Percentiles rank a stretch among this genome's conserved stretches.
Evolutionary conservation across 2,888 invertebrate genomes (phyloP).

Genomic region (Amphipoea oculea): DNA sequence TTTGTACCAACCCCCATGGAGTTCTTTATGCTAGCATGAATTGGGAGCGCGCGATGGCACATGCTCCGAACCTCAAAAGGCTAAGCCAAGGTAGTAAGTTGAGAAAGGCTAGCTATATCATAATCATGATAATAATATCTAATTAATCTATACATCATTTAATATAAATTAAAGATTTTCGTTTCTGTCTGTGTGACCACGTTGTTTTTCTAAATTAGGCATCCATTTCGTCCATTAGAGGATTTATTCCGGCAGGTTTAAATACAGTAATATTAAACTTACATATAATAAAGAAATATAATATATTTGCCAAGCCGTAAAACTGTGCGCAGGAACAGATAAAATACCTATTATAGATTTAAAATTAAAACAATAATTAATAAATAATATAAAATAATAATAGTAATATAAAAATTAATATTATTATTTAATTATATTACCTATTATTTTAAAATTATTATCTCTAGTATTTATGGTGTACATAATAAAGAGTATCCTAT

Average conservation of each 20-base stretch:
- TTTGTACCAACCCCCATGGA: no score
- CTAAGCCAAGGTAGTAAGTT: neutral
- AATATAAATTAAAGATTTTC: neutral
- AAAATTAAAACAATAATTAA: neutral
- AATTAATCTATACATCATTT: neutral
- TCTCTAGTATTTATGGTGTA: neutral
- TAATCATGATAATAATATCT: neutral
- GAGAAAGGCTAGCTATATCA: neutral
- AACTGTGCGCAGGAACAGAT: neutral
- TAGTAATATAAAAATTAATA: neutral
- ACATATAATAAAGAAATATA: neutral
- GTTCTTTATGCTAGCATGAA: neutral
- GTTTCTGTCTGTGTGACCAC: neutral
- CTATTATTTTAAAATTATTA: neutral
- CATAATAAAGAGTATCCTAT: neutral
- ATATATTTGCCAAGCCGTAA: neutral
- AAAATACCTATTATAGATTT: neutral
- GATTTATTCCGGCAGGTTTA: neutral
- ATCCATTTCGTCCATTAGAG: neutral
- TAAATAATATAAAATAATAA: neutral
- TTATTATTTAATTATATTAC: neutral
- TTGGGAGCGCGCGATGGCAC: neutral
- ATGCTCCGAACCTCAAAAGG: neutral
- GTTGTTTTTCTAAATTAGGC: neutral
- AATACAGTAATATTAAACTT: neutral